Evolutionary conservation across 1,140 invertebrate genomes (phyloP).

Genomic region (Camponotus pennsylvanicus): DNA sequence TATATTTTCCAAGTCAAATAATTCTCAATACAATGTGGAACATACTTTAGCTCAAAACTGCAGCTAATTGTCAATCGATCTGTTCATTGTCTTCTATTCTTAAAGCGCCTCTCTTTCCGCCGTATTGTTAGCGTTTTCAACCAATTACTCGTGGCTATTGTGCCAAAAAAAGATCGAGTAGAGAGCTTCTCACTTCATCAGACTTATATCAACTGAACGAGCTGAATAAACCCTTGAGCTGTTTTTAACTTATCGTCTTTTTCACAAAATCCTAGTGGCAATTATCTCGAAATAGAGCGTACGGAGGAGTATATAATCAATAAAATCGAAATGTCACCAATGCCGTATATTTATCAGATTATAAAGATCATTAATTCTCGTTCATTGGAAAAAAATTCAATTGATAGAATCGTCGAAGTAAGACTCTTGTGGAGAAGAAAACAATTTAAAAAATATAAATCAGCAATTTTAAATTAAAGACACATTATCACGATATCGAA

Average conservation of each 20-base stretch:
- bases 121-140: conserved; percentile 45
- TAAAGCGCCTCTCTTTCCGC: conserved; percentile 43
- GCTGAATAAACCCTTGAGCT: not conserved
- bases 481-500: not conserved
- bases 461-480: not conserved
- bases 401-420: not conserved
- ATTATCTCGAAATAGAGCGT: conserved; percentile 14
- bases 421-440: not conserved
- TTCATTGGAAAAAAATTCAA: not conserved
- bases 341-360: not conserved
- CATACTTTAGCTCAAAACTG: conserved; percentile 26
- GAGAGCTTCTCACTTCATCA: conserved; percentile 4
- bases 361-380: not conserved
- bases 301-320: not conserved
- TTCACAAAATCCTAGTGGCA: not conserved
- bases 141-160: conserved; percentile 57
- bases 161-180: conserved; percentile 39
- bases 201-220: conserved; percentile 23
- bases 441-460: not conserved
- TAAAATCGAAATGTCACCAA: not conserved
- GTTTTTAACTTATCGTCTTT: not conserved
- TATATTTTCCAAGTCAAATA: not conserved
- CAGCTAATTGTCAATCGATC: conserved; percentile 71
- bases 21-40: not conserved
- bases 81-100: conserved; percentile 43